These are phyloP conservation scores for Trissoscelio sp. DNA, from an alignment of 2,888 invertebrate species.

Conservation along the genomic window DNA sequence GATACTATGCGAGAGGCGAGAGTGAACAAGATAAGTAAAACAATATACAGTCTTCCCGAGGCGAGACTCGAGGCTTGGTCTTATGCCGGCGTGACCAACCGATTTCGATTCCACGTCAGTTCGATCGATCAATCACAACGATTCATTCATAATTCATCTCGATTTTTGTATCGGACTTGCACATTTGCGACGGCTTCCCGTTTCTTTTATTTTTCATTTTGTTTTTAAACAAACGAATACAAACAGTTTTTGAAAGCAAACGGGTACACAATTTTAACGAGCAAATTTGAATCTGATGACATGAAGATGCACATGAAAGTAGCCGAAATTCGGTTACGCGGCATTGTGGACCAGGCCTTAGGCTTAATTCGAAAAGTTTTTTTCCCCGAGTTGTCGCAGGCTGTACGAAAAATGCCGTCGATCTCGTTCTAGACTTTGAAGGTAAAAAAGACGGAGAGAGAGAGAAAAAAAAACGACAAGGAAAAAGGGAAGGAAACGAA, in stretches of 20 bases:
- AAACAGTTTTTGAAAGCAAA: no score
- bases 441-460: slow-evolving; percentile 4
- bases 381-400: slow-evolving; percentile 59
- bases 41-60: slow-evolving; percentile 74
- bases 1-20: slow-evolving; percentile 78
- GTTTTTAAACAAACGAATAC: no score
- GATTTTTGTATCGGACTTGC: slow-evolving; percentile 47
- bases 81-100: slow-evolving; percentile 29
- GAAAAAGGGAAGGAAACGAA: slow-evolving; percentile 22
- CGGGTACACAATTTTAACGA: no score
- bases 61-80: slow-evolving; percentile 69
- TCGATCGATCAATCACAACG: slow-evolving; percentile 53
- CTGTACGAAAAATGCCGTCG: slow-evolving; percentile 53
- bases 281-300: no score
- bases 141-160: slow-evolving; percentile 45
- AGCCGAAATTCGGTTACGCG: slow-evolving; percentile 43
- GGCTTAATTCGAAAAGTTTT: slow-evolving; percentile 67
- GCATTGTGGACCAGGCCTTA: slow-evolving; percentile 60
- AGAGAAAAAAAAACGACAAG: neutral
- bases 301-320: no score
- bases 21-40: no score
- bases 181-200: neutral
- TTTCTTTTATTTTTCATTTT: neutral
- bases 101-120: slow-evolving; percentile 48
- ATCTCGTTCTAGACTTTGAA: slow-evolving; percentile 69